Conservation (phyloP, 2,888 invertebrate species). For the Lasioglossum marginatum region DNA sequence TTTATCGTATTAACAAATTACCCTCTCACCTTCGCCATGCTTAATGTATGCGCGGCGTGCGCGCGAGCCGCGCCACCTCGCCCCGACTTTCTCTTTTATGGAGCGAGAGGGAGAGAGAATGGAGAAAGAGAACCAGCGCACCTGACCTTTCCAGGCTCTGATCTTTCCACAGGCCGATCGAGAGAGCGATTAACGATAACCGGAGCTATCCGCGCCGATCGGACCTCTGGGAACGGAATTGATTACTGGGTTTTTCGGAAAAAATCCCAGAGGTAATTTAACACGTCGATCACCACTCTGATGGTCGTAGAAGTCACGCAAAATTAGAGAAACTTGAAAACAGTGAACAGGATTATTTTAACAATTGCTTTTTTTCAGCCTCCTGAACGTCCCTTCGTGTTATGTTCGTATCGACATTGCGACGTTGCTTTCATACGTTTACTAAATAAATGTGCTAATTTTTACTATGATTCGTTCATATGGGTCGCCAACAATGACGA, state of each 20-base stretch:
- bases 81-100: conserved; percentile 50
- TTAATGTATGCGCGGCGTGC: conserved; percentile 56
- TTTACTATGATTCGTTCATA: background rate
- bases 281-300: background rate
- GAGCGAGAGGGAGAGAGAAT: background rate
- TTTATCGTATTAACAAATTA: conserved; percentile 77
- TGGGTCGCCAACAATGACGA: too few relatives aligned
- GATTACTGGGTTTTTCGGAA: background rate
- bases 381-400: background rate
- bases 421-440: background rate
- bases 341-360: background rate
- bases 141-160: conserved; percentile 49
- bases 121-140: background rate
- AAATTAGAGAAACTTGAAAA: background rate
- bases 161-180: conserved; percentile 29
- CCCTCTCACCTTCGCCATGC: conserved; percentile 62
- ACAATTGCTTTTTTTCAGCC: background rate
- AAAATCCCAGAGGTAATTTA: background rate
- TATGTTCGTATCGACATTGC: too few relatives aligned
- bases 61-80: conserved; percentile 27
- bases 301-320: background rate
- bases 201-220: background rate
- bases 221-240: conserved; percentile 10
- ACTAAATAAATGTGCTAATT: background rate
- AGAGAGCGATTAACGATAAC: background rate